Conservation (phyloP, 2,888 invertebrate genomes). For the Apamea crenata region DNA sequence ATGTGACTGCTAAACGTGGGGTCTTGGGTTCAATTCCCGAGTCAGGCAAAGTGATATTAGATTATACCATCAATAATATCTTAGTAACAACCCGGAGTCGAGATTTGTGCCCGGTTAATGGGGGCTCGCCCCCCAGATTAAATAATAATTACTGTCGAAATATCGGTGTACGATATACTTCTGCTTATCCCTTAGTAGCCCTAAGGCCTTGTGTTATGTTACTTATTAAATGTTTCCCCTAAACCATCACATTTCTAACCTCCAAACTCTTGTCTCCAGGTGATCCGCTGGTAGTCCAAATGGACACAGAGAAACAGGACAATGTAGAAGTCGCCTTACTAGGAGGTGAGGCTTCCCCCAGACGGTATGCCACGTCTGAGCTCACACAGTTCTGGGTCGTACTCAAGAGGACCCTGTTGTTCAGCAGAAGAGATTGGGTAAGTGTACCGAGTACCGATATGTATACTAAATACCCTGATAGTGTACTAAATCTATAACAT, state of each 20-base stretch:
- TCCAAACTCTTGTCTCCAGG: conserved; percentile 73
- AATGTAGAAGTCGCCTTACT: conserved; percentile 93
- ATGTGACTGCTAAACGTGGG: neutral
- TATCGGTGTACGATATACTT: too few species aligned
- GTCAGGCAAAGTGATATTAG: neutral
- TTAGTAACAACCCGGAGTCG: too few species aligned
- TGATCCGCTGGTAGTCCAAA: conserved; percentile 90
- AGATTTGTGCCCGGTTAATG: neutral
- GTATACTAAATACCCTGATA: too few species aligned
- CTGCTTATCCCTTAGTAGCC: neutral
- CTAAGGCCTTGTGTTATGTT: neutral
- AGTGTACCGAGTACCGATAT: conserved; percentile 65
- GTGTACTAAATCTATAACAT: too few species aligned
- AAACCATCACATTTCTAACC: conserved; percentile 1
- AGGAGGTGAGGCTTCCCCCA: conserved; percentile 91
- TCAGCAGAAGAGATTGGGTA: conserved; percentile 97
- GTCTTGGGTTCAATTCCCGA: neutral
- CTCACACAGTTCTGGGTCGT: conserved; percentile 96
- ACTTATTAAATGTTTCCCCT: neutral
- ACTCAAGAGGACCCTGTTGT: conserved; percentile 95
- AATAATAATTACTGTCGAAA: neutral
- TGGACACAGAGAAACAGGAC: conserved; percentile 92
- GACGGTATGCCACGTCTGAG: conserved; percentile 95
- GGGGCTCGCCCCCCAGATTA: neutral
- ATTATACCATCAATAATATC: too few species aligned